phyloP scores from a whole-genome alignment of 2,888 invertebrate species.

The Neelides folsomi region DNA sequence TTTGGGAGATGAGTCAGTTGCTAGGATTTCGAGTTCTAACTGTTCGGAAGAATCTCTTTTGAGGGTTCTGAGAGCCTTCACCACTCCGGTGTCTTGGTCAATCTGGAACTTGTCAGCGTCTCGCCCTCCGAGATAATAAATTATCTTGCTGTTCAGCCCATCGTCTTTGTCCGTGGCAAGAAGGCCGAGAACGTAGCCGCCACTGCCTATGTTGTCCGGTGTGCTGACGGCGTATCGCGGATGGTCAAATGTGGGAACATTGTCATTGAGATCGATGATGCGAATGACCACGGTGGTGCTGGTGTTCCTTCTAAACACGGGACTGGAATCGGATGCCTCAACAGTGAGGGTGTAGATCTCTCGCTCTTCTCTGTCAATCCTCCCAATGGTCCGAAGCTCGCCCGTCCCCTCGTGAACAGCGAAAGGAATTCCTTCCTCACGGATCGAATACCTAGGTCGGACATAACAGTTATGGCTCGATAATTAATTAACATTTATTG shows the following conservation, averaged over 20 bases:
- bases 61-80: conserved; percentile 62
- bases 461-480: too few relatives aligned
- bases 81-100: conserved; percentile 68
- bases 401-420: conserved; percentile 65
- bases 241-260: conserved; percentile 65
- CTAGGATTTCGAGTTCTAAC: conserved; percentile 61
- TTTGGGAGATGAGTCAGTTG: conserved; percentile 59
- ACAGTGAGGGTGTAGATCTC: conserved; percentile 64
- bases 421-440: conserved; percentile 68
- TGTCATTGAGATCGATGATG: conserved; percentile 83
- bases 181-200: conserved; percentile 74
- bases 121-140: conserved; percentile 69
- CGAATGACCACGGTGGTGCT: conserved; percentile 66
- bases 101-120: conserved; percentile 66
- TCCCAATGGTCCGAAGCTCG: conserved; percentile 55
- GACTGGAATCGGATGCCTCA: conserved; percentile 77
- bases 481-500: too few relatives aligned
- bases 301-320: conserved; percentile 67
- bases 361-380: conserved; percentile 66
- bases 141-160: conserved; percentile 69
- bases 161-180: conserved; percentile 72
- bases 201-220: conserved; percentile 66
- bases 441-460: conserved; percentile 51
- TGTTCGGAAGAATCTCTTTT: conserved; percentile 40
- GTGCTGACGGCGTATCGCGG: conserved; percentile 64